Evolutionary conservation across 2,113 vertebrate species (phyloP), one percentile per base, ranked within the genome.

Genomic region (Tetraodon nigroviridis): DNA sequence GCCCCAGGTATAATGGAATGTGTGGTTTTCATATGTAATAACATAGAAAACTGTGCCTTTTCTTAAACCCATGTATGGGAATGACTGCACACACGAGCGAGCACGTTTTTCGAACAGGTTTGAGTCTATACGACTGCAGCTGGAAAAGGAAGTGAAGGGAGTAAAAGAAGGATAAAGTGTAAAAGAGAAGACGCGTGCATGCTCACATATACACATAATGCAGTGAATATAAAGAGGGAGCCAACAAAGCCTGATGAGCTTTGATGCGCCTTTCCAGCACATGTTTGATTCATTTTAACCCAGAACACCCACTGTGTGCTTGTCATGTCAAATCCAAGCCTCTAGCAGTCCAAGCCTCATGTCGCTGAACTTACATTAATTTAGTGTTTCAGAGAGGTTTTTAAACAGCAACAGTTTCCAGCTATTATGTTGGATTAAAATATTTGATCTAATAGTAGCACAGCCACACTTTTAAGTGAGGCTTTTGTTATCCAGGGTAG

Each of bases 251-350:
- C 67, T 41, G 51, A 51, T 62, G 54, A 53, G 44, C 71, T 51
- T 29, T 63, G 48, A 64, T 59, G 44, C 44, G 21, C 27, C 60
- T 68, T 70, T 60, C 61, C 56, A 55, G 37, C 54, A 65, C 40
- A 37, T 51, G 49, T 51, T 67, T 8, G 18, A 13, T 51, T 57
- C 42, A 63, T 61, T 51, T 51, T 40, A 42, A 55, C 1, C 7
- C 40, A 63, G 69, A 82, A 73, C 75, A 77, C 75, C 75, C 73
- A 80, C 24, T 5, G 24, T 27, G 2, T 27, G 24, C 5, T 27
- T 27, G 24, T 27, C 24, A 27, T 27, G 24, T 27, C 24, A 37
- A 37, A 37, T 10, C 32, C 32, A 37, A 37, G 11, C 32, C 32
- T 37, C 7, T 3, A 37, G 32, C 32, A 37, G 32, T 37, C 32